Evolutionary conservation across 2,113 vertebrate genomes (phyloP), one percentile per base, ranked within the genome.

Genomic region (Aptenodytes forsteri): DNA sequence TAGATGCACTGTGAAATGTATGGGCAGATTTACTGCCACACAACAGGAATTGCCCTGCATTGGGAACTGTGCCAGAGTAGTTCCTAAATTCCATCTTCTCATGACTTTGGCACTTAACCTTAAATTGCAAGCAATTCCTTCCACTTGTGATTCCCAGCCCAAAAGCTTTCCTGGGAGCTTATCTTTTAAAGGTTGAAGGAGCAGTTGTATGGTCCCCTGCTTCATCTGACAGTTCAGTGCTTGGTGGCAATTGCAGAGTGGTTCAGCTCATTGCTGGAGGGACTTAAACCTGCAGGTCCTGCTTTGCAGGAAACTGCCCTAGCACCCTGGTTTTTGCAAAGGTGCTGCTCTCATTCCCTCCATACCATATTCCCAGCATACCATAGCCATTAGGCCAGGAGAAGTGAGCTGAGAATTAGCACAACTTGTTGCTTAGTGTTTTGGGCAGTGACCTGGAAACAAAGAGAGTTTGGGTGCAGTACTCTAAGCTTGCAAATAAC

Each of bases 201-300:
- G 27, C 9, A 83, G 10, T 13, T 67, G 14, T 8, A 27, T 13
- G 7, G 22, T 62, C 11, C 15, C 15, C 20, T 13, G n/a, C 34
- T 86, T 72, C 58, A 89, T 30, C 40, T 61, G n/a, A 70, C 14
- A 21, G 30, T 40, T 66, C 40, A n/a, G 30, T 71, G 23, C 30
- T 67, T 46, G n/a, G 32, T 86, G 64, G 32, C 40, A 27, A 12
- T 26, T 0, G 0, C 52, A 32, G 25, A 32, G 20, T 9, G 9
- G 8, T 44, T 89, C 69, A 89, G 22, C 7, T 81, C 16, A 3
- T 17, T 59, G 56, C 62, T 32, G 38, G 12, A 81, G 18, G 18
- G 5, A 54, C 32, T 80, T 59, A 61, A 85, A 82, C 14, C 32
- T 23, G 13, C 16, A 66, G 62, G 54, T 71, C 23, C 23, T 49